phyloP scores from a whole-genome alignment of 2,797 vertebrate genomes.

The Eidolon dupreanum region DNA sequence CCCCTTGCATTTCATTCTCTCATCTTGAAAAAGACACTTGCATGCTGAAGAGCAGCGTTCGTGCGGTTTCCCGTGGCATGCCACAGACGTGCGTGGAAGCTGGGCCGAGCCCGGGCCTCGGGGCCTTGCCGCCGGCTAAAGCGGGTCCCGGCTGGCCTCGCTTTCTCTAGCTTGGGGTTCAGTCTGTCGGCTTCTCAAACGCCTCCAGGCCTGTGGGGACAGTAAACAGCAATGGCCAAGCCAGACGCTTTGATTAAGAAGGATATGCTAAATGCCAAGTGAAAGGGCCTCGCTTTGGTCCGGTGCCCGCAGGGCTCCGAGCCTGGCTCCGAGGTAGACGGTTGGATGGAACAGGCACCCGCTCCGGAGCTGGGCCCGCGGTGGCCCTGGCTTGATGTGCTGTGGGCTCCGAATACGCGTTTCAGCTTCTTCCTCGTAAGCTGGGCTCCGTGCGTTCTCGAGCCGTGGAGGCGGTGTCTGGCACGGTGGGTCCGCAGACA shows the following conservation, averaged over 20 bases:
- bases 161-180: not conserved
- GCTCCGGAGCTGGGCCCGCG: fast-evolving
- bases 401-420: fast-evolving
- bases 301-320: no score
- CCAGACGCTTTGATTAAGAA: not conserved
- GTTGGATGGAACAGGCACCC: not conserved
- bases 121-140: not conserved
- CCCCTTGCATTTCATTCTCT: not conserved
- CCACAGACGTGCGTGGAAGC: not conserved
- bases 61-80: not conserved
- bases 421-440: not conserved
- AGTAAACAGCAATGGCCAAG: not conserved
- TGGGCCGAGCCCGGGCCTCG: not conserved
- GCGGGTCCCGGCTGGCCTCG: not conserved
- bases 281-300: not conserved
- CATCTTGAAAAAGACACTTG: not conserved
- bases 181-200: not conserved
- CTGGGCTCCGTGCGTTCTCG: no score
- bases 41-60: not conserved
- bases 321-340: fast-evolving
- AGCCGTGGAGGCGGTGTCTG: not conserved
- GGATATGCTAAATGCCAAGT: not conserved
- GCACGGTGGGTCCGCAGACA: not conserved
- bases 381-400: not conserved
- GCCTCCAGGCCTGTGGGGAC: not conserved